Evolutionary conservation across 2,888 invertebrate species (phyloP).

Genomic region (Drosophila engyochracea): DNA sequence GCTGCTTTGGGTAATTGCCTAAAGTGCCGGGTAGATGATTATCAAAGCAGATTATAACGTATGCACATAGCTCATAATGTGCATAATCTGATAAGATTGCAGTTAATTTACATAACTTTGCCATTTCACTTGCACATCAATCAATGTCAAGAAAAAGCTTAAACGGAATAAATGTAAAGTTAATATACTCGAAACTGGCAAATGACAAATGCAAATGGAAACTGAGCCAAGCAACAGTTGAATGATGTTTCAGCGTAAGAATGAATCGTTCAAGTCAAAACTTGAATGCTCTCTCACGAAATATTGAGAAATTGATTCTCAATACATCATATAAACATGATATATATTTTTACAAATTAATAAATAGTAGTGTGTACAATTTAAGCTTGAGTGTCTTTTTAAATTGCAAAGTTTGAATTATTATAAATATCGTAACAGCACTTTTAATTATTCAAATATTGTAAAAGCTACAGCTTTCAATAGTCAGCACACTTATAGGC

Average conservation of each 20-base stretch:
- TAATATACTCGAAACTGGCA: conserved; percentile 24
- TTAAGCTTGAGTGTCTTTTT: neutral
- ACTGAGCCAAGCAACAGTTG: neutral
- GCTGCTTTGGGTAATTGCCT: conserved; percentile 27
- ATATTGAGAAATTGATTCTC: neutral
- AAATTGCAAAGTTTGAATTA: neutral
- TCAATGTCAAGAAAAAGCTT: conserved; percentile 40
- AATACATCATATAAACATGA: neutral
- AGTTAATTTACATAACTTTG: conserved; percentile 23
- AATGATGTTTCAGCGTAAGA: neutral
- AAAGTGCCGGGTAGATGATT: neutral
- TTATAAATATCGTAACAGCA: neutral
- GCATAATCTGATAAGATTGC: conserved; percentile 4
- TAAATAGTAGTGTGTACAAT: too few relatives aligned
- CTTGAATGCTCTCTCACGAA: neutral
- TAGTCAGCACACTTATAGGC: neutral
- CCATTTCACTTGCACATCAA: conserved; percentile 38
- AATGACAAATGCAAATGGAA: conserved; percentile 27
- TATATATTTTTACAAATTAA: neutral
- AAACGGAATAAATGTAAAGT: conserved; percentile 32
- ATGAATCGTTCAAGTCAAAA: neutral
- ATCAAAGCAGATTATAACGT: conserved; percentile 15
- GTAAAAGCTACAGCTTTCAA: neutral
- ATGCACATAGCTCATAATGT: conserved; percentile 1
- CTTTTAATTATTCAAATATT: neutral